These are phyloP conservation scores for Myrmecobius fasciatus DNA, from an alignment of 2,113 vertebrate genomes.

Conservation along the genomic window DNA sequence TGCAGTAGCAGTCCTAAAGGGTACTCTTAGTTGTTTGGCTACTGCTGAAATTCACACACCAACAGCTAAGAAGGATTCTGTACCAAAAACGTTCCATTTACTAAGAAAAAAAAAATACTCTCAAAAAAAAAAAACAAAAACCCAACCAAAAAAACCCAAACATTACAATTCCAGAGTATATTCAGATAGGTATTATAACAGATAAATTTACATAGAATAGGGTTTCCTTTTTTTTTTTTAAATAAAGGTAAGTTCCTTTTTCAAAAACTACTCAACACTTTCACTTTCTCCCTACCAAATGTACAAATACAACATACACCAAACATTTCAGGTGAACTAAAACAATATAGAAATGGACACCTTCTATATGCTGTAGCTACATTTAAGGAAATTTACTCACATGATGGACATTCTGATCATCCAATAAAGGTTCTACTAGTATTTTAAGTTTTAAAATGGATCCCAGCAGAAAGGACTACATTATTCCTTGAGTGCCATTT, in stretches of 20 bases:
- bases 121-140: too few species aligned
- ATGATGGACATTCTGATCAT: not conserved
- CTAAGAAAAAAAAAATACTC: not conserved
- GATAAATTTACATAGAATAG: not conserved
- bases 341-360: not conserved
- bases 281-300: too few species aligned
- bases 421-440: not conserved
- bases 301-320: not conserved
- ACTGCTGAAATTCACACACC: not conserved
- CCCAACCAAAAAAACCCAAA: too few species aligned
- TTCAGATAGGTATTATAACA: not conserved
- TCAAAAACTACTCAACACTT: not conserved
- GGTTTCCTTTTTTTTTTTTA: not conserved
- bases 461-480: not conserved
- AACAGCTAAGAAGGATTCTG: not conserved
- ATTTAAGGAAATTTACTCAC: not conserved
- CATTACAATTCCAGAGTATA: not conserved
- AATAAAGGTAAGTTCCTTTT: not conserved
- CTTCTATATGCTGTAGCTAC: not conserved
- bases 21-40: not conserved
- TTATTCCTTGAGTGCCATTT: constrained; percentile 3
- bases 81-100: not conserved
- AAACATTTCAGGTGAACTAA: too few species aligned
- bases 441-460: not conserved
- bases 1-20: not conserved